Percentiles rank a stretch among this genome's conserved stretches.
Evolutionary conservation across 2,888 invertebrate species (phyloP).

Genomic region (Acanthosepion lycidas): DNA sequence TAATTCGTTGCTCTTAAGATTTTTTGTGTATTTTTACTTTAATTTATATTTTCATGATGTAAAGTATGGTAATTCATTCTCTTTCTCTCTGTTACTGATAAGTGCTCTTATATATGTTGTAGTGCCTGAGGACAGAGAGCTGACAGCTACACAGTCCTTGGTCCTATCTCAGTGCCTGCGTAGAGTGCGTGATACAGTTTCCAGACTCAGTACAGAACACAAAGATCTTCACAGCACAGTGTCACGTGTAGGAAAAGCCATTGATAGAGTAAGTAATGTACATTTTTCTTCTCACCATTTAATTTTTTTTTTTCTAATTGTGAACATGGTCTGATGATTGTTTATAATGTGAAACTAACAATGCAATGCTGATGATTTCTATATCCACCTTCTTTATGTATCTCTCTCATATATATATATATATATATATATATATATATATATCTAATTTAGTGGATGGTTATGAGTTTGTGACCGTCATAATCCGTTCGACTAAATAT

Average conservation of each 20-base stretch:
- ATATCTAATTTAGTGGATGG: no score
- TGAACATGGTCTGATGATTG: no score
- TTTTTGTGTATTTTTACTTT: not conserved
- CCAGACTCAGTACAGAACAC: slow-evolving; percentile 85
- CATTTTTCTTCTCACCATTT: not conserved
- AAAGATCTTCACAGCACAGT: slow-evolving; percentile 84
- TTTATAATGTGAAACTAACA: no score
- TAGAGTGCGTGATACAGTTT: slow-evolving; percentile 87
- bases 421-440: no score
- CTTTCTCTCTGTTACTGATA: not conserved
- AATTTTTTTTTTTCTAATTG: no score
- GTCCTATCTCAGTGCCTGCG: slow-evolving; percentile 83
- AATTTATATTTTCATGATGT: not conserved
- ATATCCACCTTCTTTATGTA: no score
- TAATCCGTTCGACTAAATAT: no score
- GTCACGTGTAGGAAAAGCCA: slow-evolving; percentile 96
- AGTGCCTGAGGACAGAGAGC: slow-evolving; percentile 69
- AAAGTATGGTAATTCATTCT: not conserved
- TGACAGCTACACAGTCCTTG: slow-evolving; percentile 82
- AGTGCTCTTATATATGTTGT: not conserved
- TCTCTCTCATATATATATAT: no score
- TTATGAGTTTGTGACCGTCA: no score
- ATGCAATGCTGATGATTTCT: no score
- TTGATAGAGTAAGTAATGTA: slow-evolving; percentile 83
- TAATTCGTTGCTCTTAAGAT: not conserved